These are phyloP conservation scores for Scrobipalpa atriplicella DNA, from an alignment of 2,888 invertebrate species.

Conservation along the genomic window DNA sequence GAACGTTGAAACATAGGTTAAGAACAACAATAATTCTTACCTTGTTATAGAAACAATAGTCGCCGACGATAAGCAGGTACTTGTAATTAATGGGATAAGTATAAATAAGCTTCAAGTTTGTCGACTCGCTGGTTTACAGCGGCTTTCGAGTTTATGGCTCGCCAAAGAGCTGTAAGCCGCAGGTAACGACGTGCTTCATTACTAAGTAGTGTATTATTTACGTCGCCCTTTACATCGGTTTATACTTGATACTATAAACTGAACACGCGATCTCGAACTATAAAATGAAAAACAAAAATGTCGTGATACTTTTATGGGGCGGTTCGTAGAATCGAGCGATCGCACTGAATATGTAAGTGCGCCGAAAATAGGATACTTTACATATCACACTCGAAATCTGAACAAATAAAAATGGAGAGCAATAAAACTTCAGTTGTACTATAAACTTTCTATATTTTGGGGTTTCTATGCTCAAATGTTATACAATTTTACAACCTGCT, in stretches of 20 bases:
- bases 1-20: no score
- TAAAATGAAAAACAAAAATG: constrained; percentile 41
- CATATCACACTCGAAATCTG: constrained; percentile 26
- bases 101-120: constrained; percentile 29
- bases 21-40: constrained; percentile 2
- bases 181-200: constrained; percentile 66
- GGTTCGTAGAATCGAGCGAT: constrained; percentile 34
- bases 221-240: constrained; percentile 50
- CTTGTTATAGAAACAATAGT: constrained; percentile 33
- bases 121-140: constrained; percentile 47
- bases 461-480: constrained; percentile 45
- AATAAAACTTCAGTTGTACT: constrained; percentile 54
- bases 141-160: constrained; percentile 49
- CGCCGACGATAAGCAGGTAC: constrained; percentile 19
- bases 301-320: constrained; percentile 35
- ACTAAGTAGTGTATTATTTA: constrained; percentile 67
- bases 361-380: constrained; percentile 32
- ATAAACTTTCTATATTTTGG: constrained; percentile 70
- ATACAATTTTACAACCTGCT: constrained; percentile 58
- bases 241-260: constrained; percentile 54
- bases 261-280: constrained; percentile 41
- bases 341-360: constrained; percentile 31
- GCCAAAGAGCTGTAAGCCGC: constrained; percentile 57
- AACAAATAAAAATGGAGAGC: constrained; percentile 30
- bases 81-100: constrained; percentile 28